A percentile compares a stretch with the other conserved stretches of the same genome.
These are phyloP conservation scores for Hydra vulgaris DNA, from an alignment of 30 jellyfish, hydroid and myxozoan species.

Conservation along the genomic window DNA sequence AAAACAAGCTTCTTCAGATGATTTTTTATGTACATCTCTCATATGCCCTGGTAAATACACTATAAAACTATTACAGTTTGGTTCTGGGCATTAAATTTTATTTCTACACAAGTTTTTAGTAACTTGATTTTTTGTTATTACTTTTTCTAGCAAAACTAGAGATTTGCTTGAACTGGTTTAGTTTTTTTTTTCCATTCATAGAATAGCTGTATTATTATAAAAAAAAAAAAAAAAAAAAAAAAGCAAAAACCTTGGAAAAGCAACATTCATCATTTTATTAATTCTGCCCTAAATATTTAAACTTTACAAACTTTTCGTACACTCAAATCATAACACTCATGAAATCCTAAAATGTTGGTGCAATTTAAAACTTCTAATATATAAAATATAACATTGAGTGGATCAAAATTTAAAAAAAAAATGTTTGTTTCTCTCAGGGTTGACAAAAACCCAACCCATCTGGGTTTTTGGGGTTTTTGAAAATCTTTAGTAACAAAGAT, in stretches of 20 bases:
- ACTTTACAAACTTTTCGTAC: background rate
- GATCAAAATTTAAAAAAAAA: too few species aligned
- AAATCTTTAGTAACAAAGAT: too few species aligned
- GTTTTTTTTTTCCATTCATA: background rate
- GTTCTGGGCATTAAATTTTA: background rate
- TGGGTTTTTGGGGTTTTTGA: too few species aligned
- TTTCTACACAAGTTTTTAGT: background rate
- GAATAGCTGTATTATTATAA: too few species aligned
- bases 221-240: too few species aligned
- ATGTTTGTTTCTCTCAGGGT: too few species aligned
- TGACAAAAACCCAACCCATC: too few species aligned
- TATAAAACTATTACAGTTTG: background rate
- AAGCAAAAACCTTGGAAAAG: background rate
- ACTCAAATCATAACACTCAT: background rate
- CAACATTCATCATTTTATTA: background rate
- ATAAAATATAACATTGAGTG: too few species aligned
- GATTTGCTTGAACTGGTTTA: background rate
- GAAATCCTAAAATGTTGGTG: background rate
- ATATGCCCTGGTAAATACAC: background rate
- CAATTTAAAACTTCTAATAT: too few species aligned
- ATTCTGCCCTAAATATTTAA: background rate
- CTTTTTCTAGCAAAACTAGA: background rate
- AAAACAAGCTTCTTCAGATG: background rate
- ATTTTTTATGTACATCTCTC: background rate
- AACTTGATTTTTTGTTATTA: background rate